Conservation (phyloP, 2,888 invertebrate species). For the Eupithecia insigniata region DNA sequence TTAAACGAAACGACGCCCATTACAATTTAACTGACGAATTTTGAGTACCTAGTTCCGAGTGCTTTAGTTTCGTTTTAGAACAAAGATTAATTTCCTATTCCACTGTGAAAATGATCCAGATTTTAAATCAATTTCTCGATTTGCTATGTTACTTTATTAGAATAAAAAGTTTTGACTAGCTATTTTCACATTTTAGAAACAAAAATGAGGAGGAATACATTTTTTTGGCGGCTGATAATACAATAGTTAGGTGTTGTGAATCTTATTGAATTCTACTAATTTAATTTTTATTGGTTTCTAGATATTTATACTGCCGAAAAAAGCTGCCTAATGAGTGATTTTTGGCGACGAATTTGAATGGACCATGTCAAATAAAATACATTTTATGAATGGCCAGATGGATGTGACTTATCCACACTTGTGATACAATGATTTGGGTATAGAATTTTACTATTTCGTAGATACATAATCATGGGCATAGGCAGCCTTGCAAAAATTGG, state of each 20-base stretch:
- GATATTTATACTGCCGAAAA: background rate
- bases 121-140: background rate
- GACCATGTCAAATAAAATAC: background rate
- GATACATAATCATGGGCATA: background rate
- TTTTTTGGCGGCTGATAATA: background rate
- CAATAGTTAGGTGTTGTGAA: slow-evolving; percentile 13
- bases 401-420: background rate
- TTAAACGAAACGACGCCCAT: background rate
- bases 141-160: background rate
- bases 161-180: background rate
- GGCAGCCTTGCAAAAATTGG: slow-evolving; percentile 13
- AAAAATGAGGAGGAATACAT: slow-evolving; percentile 27
- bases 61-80: background rate
- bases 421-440: background rate
- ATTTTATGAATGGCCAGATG: background rate
- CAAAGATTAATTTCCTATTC: background rate
- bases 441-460: background rate
- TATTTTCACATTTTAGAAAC: slow-evolving; percentile 11
- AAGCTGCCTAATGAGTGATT: background rate
- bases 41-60: background rate
- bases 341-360: background rate
- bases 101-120: background rate
- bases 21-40: background rate
- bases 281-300: background rate
- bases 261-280: background rate